A percentile compares a stretch with the other conserved stretches of the same genome.
Evolutionary conservation across 2,888 invertebrate genomes (phyloP).

Genomic region (Ophion ventricosus): DNA sequence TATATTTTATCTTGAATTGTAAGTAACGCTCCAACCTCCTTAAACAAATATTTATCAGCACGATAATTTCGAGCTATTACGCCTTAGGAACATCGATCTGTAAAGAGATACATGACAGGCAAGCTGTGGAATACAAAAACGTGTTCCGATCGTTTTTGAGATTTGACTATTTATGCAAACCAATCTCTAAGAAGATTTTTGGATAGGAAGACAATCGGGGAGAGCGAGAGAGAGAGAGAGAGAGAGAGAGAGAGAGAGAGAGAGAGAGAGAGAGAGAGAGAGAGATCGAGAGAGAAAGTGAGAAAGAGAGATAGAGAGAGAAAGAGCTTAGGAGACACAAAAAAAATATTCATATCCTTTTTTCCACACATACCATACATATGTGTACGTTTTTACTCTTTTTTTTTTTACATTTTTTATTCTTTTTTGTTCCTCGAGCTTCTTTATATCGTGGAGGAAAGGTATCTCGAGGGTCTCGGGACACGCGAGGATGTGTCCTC

Average conservation of each 20-base stretch:
- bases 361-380: not conserved
- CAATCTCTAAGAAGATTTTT: constrained; percentile 51
- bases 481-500: constrained; percentile 56
- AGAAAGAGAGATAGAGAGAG: too few species aligned
- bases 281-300: too few species aligned
- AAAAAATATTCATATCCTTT: not conserved
- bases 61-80: not conserved
- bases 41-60: not conserved
- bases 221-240: not conserved
- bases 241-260: not conserved
- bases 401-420: not conserved
- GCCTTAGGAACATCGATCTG: not conserved
- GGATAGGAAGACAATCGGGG: constrained; percentile 33
- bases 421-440: constrained; percentile 17
- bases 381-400: not conserved
- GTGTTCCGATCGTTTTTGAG: constrained; percentile 34
- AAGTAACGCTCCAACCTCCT: too few species aligned
- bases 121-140: not conserved
- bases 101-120: not conserved
- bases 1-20: too few species aligned
- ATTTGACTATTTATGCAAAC: constrained; percentile 57
- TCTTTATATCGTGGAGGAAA: constrained; percentile 19
- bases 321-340: not conserved
- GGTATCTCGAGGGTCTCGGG: constrained; percentile 31
- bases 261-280: not conserved